Evolutionary conservation across 1,140 invertebrate genomes (phyloP).

Genomic region (Drosophila nasuta): DNA sequence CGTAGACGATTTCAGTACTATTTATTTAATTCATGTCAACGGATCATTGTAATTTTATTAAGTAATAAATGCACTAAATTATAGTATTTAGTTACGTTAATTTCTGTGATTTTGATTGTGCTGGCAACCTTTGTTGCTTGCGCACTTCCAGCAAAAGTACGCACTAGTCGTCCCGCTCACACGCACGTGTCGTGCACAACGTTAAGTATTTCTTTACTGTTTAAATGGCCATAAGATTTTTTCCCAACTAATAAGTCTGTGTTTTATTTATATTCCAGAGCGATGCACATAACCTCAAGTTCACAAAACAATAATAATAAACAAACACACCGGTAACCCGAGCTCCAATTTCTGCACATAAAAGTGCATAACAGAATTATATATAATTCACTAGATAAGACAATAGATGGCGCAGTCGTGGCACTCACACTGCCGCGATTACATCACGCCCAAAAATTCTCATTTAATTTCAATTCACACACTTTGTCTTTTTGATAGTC

Average conservation of each 20-base stretch:
- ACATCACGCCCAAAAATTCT: constrained; percentile 74
- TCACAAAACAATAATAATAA: constrained; percentile 59
- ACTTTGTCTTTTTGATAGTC: constrained; percentile 7
- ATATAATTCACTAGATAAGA: constrained; percentile 17
- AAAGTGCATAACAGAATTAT: constrained; percentile 26
- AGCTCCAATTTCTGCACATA: constrained; percentile 1
- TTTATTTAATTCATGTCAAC: not conserved
- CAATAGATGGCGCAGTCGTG: constrained; percentile 50
- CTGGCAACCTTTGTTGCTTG: constrained; percentile 8
- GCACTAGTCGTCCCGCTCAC: constrained; percentile 48
- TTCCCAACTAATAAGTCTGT: constrained; percentile 75
- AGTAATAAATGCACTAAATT: not conserved
- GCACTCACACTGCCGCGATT: constrained; percentile 60
- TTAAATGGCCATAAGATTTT: constrained; percentile 59
- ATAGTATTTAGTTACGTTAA: not conserved
- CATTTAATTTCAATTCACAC: constrained; percentile 41
- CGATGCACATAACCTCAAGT: constrained; percentile 64
- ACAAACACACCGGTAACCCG: constrained; percentile 43
- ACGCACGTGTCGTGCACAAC: constrained; percentile 32
- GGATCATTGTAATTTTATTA: not conserved
- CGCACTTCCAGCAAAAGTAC: constrained; percentile 39
- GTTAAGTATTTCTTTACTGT: constrained; percentile 32
- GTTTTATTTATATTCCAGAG: constrained; percentile 80
- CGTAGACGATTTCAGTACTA: not conserved
- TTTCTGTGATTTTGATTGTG: not conserved